phyloP scores from a whole-genome alignment of 2,797 vertebrate genomes.

The Hippocampus kuda region DNA sequence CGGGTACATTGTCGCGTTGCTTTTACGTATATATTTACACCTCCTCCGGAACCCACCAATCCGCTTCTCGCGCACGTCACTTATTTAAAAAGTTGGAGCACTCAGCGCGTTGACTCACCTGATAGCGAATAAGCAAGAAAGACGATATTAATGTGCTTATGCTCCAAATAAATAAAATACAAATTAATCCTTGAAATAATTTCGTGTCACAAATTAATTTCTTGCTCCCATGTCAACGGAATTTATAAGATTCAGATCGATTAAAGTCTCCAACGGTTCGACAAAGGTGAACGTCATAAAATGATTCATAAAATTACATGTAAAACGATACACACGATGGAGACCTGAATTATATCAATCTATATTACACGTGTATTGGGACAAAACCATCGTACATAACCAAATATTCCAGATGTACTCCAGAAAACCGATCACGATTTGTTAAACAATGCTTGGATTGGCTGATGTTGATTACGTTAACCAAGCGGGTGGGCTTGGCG shows the following conservation, averaged over 20 bases:
- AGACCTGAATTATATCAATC: not conserved
- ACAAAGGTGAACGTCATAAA: not conserved
- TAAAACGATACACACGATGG: not conserved
- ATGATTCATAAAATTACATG: not conserved
- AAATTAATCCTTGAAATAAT: no score
- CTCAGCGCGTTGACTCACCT: no score
- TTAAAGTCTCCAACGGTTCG: no score
- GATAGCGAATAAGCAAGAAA: no score
- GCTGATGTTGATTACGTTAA: not conserved
- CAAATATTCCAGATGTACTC: not conserved
- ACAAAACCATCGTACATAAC: not conserved
- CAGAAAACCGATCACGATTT: not conserved
- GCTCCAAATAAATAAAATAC: no score
- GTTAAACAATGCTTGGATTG: not conserved
- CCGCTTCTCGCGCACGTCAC: not conserved
- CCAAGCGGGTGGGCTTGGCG: constrained; percentile 30
- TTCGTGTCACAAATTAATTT: not conserved
- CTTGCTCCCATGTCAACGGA: not conserved
- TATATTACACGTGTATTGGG: not conserved
- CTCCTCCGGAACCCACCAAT: not conserved
- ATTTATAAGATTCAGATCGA: not conserved
- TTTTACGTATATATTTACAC: constrained; percentile 23
- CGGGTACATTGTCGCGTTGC: constrained; percentile 34
- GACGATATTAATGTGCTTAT: no score
- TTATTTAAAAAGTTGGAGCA: no score